phyloP scores from a whole-genome alignment of 2,113 vertebrate genomes.

The cat (Felis catus) region DNA sequence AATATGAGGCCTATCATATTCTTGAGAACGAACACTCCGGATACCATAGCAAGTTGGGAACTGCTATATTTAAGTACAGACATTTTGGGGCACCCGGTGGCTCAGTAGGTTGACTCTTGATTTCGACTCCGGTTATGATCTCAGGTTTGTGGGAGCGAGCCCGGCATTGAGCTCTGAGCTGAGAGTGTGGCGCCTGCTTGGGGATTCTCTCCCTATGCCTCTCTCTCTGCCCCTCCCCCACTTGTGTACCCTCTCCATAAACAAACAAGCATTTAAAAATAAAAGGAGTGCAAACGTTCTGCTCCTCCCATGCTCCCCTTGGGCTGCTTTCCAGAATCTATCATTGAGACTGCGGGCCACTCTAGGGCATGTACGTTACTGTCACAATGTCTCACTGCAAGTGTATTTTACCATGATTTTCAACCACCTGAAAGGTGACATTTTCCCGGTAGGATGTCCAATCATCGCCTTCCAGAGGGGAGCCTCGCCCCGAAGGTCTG shows the following conservation, averaged over 20 bases:
- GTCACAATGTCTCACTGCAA: conserved; percentile 52
- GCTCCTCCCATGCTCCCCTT: background rate
- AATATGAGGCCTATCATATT: background rate
- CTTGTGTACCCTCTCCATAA: no score
- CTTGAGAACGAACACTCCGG: background rate
- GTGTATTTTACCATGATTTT: conserved; percentile 75
- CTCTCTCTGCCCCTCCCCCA: no score
- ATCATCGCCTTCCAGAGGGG: conserved; percentile 71
- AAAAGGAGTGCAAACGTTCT: background rate
- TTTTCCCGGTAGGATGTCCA: conserved; percentile 80
- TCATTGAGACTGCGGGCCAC: conserved; percentile 56
- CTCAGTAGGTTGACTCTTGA: no score
- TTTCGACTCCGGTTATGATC: no score
- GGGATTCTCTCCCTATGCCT: no score
- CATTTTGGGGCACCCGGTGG: background rate
- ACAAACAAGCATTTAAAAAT: no score
- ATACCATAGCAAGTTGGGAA: background rate
- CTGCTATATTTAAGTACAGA: background rate
- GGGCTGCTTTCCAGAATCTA: conserved; percentile 50
- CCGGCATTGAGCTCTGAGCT: no score
- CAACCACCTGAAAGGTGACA: conserved; percentile 75
- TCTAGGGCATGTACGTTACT: conserved; percentile 61
- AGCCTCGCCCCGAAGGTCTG: conserved; percentile 74
- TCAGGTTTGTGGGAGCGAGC: no score
- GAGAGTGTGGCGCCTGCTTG: no score